phyloP scores from a whole-genome alignment of 2,888 invertebrate species.

The Drosophila longiperda region DNA sequence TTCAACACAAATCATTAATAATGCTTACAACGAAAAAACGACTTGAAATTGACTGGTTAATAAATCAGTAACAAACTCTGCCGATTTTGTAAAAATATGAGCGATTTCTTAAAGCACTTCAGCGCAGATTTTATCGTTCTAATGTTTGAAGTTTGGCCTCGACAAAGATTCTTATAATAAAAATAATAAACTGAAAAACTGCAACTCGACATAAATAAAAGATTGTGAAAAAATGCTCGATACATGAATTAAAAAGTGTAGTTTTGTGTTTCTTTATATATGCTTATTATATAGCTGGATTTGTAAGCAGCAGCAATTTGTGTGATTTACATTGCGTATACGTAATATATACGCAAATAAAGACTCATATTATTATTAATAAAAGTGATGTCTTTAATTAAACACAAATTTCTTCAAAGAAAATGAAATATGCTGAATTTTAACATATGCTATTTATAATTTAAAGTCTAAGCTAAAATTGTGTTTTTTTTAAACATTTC shows the following conservation, averaged over 20 bases:
- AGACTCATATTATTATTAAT: not conserved
- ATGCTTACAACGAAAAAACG: no score
- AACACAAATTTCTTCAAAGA: not conserved
- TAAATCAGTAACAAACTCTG: not conserved
- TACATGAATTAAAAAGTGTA: no score
- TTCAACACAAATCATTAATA: not conserved
- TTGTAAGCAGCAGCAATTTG: no score
- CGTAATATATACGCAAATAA: not conserved
- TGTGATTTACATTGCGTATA: not conserved
- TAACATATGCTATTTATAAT: no score
- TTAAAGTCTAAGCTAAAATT: no score
- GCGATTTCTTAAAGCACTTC: not conserved
- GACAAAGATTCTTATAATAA: not conserved
- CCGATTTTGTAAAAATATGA: not conserved
- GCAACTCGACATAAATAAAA: not conserved
- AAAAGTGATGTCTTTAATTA: not conserved
- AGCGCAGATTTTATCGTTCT: not conserved
- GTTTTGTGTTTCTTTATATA: no score
- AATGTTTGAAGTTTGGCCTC: not conserved
- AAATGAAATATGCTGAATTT: no score
- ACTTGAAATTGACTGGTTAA: no score
- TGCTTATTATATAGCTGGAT: no score
- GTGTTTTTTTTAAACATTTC: no score
- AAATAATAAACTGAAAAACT: not conserved
- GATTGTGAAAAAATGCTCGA: not conserved